Percentiles rank a stretch among this genome's conserved stretches.
These are phyloP conservation scores for Autographa gamma DNA, from an alignment of 2,888 invertebrate genomes.

Conservation along the genomic window DNA sequence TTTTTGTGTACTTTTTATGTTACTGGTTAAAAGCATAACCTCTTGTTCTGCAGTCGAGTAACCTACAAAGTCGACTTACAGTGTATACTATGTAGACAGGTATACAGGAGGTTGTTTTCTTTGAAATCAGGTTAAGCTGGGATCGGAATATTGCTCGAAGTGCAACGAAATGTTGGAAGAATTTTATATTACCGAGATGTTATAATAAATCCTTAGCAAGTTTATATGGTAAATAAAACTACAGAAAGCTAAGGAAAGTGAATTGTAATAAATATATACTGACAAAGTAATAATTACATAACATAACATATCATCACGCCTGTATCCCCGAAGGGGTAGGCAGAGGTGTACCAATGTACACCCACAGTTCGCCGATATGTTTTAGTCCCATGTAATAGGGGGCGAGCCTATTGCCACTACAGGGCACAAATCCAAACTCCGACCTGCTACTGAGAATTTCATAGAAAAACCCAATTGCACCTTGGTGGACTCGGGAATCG, in stretches of 20 bases:
- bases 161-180: background rate
- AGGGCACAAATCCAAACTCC: too few relatives aligned
- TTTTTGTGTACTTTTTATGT: too few relatives aligned
- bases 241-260: background rate
- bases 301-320: too few relatives aligned
- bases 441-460: too few relatives aligned
- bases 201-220: background rate
- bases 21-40: background rate
- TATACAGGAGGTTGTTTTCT: conserved; percentile 49
- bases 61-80: background rate
- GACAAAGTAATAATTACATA: too few relatives aligned
- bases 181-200: background rate
- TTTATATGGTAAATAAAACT: background rate
- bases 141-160: conserved; percentile 32
- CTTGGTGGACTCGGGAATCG: too few relatives aligned
- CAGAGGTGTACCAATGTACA: too few relatives aligned
- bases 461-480: too few relatives aligned
- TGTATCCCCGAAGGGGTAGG: too few relatives aligned
- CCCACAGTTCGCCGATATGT: too few relatives aligned
- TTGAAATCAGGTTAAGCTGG: conserved; percentile 60
- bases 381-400: too few relatives aligned
- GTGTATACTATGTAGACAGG: background rate
- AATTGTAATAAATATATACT: background rate
- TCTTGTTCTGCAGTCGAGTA: background rate
- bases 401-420: too few relatives aligned